These are phyloP conservation scores for Pristionchus pacificus DNA, from an alignment of 1,140 invertebrate genomes.

Conservation along the genomic window DNA sequence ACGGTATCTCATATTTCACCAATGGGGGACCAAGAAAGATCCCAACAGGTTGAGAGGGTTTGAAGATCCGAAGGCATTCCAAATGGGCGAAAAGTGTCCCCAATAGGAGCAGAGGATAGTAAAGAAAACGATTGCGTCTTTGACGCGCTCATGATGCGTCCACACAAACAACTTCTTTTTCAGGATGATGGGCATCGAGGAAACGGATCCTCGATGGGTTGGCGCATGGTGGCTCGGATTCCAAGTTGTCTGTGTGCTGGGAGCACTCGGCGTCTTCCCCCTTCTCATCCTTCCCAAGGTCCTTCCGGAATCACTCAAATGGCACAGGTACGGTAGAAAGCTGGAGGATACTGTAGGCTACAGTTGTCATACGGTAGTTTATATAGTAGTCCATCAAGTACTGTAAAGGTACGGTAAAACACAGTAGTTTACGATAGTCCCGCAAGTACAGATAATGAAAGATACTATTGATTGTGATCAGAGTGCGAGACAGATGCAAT, in stretches of 20 bases:
- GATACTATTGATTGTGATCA: no score
- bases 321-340: slow-evolving; percentile 56
- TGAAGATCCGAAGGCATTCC: neutral
- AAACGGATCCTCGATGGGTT: slow-evolving; percentile 56
- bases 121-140: slow-evolving; percentile 15
- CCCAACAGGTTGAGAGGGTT: neutral
- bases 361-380: no score
- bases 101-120: no score
- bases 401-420: no score
- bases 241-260: slow-evolving; percentile 44
- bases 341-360: slow-evolving; percentile 5
- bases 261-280: slow-evolving; percentile 50
- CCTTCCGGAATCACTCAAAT: slow-evolving; percentile 54
- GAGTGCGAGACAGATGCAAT: no score
- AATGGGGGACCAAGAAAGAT: no score
- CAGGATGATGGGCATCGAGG: slow-evolving; percentile 47
- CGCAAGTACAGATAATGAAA: no score
- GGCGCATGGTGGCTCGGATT: slow-evolving; percentile 57
- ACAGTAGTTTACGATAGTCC: no score
- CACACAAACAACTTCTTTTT: slow-evolving; percentile 15
- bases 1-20: no score
- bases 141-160: neutral
- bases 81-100: slow-evolving; percentile 14
- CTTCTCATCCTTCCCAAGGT: slow-evolving; percentile 54
- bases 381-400: slow-evolving; percentile 5